Conservation (phyloP, 37 sponge, comb jelly and placozoan species). For the Petrosia ficiformis region DNA sequence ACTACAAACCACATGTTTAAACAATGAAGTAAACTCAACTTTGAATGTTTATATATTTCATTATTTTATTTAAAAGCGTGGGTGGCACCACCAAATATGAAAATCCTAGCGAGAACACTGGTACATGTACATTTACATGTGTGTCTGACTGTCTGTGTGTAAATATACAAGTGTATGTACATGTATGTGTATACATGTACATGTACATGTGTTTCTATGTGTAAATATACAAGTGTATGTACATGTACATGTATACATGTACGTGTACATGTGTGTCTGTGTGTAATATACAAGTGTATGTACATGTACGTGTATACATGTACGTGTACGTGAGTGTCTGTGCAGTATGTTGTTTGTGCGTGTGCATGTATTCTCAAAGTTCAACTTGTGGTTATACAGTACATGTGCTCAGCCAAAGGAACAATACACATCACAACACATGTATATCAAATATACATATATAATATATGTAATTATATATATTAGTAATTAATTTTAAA, state of each 20-base stretch:
- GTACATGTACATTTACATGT: not conserved
- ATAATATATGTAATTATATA: too few species aligned
- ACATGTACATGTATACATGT: slow-evolving; percentile 28
- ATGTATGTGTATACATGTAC: not conserved
- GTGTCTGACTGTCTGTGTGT: slow-evolving; percentile 8
- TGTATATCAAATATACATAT: too few species aligned
- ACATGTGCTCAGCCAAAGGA: not conserved
- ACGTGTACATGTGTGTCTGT: slow-evolving; percentile 38
- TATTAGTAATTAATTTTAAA: too few species aligned
- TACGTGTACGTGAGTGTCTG: slow-evolving; percentile 19
- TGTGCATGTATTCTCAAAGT: slow-evolving; percentile 4
- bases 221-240: slow-evolving; percentile 20
- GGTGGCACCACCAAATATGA: too few species aligned
- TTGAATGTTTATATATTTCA: too few species aligned
- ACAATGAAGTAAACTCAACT: too few species aligned
- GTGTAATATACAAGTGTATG: too few species aligned
- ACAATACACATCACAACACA: too few species aligned
- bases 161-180: not conserved
- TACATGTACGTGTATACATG: slow-evolving; percentile 30
- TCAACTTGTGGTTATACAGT: not conserved
- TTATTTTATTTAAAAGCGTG: too few species aligned
- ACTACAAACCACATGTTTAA: too few species aligned
- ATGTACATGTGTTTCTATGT: slow-evolving; percentile 9
- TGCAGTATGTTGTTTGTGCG: not conserved
- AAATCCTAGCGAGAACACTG: too few species aligned